Base-by-base conservation (phyloP, 2,113 vertebrate genomes). In the Bothrops jararaca region DNA sequence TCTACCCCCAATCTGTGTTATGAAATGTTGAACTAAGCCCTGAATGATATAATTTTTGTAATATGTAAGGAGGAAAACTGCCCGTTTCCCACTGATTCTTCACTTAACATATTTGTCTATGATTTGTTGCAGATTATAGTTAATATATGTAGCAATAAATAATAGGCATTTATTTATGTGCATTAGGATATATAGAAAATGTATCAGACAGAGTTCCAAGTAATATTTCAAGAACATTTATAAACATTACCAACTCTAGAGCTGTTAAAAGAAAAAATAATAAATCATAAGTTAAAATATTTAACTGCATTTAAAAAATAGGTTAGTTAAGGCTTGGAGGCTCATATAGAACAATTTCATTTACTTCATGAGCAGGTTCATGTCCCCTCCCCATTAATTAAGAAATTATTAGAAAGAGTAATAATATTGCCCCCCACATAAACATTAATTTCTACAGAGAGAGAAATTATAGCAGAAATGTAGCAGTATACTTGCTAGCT, bases 271-370 rank as follows among this genome's bases (percentile, higher is more conserved):
- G 0, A 91, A 89, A 91, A 91, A 58, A 91, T 91, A 90, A 50
- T 95, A 8, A 93, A 88, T 85, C 74, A 95, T 93, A 92, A 89
- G 95, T 94, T 93, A 94, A 93, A 29, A 94, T 94, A 93, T 23
- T 93, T 92, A 88, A 95, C 92, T 94, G 93, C 54, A 95, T 95
- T 95, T 95, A 94, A 89, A 89, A 57, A 34, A 8, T 10, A 80
- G 6, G 74, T 80, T 42, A 80, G 18, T 80, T 39, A 80, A 80
- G 18, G 5, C 5, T 22, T 80, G 34, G 74, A 80, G 15, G 34
- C 74, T 80, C 34, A 22, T 80, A 39, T 3, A 80, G 74, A 80
- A 80, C 7, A 22, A 80, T 39, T 20, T 22, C 74, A 80, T 39
- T 39, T 80, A 39, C 6, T 15, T 18, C 60, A 69, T n/a, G 60